Conservation (phyloP, 2,113 vertebrate genomes). For the Ursus arctos region DNA sequence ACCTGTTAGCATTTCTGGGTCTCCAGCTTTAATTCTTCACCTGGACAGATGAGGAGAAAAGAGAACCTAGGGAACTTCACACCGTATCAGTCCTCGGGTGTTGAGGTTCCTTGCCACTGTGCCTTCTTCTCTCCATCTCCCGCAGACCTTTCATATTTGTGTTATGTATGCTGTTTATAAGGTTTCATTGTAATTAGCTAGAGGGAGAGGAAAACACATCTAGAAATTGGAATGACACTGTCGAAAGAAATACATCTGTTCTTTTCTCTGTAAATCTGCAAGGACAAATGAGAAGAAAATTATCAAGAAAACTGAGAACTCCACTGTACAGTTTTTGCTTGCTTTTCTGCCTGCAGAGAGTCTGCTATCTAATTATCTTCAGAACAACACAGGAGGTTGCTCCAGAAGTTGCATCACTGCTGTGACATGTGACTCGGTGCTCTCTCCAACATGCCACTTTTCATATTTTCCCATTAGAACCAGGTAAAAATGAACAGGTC, state of each 20-base stretch:
- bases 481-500: not conserved
- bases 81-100: fast-evolving
- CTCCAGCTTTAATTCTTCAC: no score
- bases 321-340: not conserved
- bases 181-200: not conserved
- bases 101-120: fast-evolving
- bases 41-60: not conserved
- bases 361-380: not conserved
- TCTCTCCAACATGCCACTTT: not conserved
- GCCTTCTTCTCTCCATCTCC: fast-evolving
- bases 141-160: not conserved
- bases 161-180: not conserved
- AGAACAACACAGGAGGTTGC: not conserved
- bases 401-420: not conserved
- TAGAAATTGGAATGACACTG: not conserved
- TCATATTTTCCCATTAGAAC: not conserved
- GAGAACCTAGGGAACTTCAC: not conserved
- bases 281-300: not conserved
- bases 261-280: not conserved
- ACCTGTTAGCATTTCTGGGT: not conserved
- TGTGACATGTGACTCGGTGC: not conserved
- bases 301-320: not conserved
- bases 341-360: not conserved
- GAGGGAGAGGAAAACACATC: not conserved
- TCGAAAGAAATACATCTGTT: not conserved